A percentile compares a stretch with the other conserved stretches of the same genome.
phyloP scores from a whole-genome alignment of 2,797 vertebrate species.

The Acrocephalus scirpaceus region DNA sequence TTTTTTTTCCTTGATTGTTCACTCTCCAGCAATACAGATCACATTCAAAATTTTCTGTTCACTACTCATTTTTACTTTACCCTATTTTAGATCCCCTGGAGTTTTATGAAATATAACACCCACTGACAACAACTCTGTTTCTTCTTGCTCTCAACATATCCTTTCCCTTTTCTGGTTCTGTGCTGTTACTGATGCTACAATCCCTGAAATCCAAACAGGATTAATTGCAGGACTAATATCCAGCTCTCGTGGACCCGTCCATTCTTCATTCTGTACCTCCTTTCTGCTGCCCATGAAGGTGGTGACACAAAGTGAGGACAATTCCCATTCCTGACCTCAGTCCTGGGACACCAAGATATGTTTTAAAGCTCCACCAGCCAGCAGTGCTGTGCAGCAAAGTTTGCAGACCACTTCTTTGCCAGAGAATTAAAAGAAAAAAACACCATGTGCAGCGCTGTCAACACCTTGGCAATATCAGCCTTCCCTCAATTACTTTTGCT shows the following conservation, averaged over 20 bases:
- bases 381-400: background rate
- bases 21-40: background rate
- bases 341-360: rapidly evolving
- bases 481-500: slow-evolving; percentile 82
- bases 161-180: background rate
- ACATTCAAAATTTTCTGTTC: background rate
- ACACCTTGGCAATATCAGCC: slow-evolving; percentile 80
- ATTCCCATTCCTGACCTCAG: background rate
- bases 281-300: background rate
- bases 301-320: background rate
- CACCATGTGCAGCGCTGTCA: slow-evolving; percentile 71
- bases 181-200: background rate
- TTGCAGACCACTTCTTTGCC: background rate
- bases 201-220: background rate
- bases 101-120: background rate
- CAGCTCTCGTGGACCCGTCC: background rate
- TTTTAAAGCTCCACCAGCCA: background rate
- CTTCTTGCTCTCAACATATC: background rate
- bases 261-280: rapidly evolving
- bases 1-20: background rate
- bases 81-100: background rate
- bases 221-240: background rate
- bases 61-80: background rate
- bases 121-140: background rate
- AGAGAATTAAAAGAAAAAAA: slow-evolving; percentile 55